Percentiles rank a stretch among this genome's conserved stretches.
Evolutionary conservation across 2,797 vertebrate genomes (phyloP).

Genomic region (Iguana delicatissima): DNA sequence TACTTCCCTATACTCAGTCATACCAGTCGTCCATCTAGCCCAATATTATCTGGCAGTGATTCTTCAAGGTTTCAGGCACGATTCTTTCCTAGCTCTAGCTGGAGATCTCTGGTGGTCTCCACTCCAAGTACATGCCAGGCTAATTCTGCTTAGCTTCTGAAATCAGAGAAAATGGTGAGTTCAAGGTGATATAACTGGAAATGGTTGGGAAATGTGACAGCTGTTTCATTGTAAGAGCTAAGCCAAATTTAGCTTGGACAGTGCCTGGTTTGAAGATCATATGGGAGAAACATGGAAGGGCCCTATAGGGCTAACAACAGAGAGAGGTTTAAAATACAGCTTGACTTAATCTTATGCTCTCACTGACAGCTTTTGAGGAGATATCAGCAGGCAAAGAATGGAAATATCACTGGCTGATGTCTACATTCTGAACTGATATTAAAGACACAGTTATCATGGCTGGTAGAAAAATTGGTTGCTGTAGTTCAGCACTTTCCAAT

Average conservation of each 20-base stretch:
- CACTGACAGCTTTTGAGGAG: background rate
- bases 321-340: background rate
- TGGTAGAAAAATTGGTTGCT: background rate
- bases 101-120: no score
- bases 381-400: background rate
- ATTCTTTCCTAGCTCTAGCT: no score
- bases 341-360: background rate
- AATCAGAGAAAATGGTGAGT: no score
- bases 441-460: background rate
- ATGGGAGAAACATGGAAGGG: background rate
- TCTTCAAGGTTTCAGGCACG: no score
- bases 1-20: no score
- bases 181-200: background rate
- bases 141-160: no score
- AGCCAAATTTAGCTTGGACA: background rate
- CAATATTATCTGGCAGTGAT: no score
- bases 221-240: background rate
- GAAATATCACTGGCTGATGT: background rate
- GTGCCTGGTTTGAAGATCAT: background rate
- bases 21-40: no score
- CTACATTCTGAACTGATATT: background rate
- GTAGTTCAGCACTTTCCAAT: background rate
- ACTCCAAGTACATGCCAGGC: no score
- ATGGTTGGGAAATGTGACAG: background rate
- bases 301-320: background rate